A percentile compares a stretch with the other conserved stretches of the same genome.
Conservation (phyloP, 2,113 vertebrate genomes). For the Bostrychus sinensis region DNA sequence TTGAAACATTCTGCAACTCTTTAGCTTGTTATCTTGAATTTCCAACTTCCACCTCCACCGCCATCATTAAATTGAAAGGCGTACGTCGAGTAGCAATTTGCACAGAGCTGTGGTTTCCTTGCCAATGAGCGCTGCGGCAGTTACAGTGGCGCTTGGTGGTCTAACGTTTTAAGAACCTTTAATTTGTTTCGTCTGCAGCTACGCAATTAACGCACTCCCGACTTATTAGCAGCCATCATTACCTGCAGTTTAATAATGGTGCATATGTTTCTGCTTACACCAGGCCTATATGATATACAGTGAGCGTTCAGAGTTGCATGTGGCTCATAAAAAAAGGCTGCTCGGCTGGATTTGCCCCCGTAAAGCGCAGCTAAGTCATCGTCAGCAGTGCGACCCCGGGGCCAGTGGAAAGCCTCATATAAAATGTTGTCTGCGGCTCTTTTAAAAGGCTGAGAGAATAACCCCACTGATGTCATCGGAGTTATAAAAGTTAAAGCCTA, state of each 20-base stretch:
- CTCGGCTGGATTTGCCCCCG: background rate
- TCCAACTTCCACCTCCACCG: slow-evolving; percentile 8
- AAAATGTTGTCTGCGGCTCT: slow-evolving; percentile 13
- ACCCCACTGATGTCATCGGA: slow-evolving; percentile 6
- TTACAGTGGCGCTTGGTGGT: slow-evolving; percentile 1
- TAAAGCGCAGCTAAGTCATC: slow-evolving; percentile 1
- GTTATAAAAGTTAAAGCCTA: slow-evolving; percentile 9
- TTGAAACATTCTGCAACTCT: background rate
- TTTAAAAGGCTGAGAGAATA: slow-evolving; percentile 17
- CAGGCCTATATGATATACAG: background rate
- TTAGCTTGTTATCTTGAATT: slow-evolving; percentile 9
- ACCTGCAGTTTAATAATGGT: slow-evolving; percentile 5
- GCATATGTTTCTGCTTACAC: slow-evolving; percentile 9
- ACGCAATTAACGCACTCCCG: background rate
- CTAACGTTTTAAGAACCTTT: background rate
- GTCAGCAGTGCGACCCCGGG: background rate
- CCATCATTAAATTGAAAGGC: slow-evolving; percentile 6
- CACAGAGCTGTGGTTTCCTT: background rate
- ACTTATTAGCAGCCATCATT: background rate
- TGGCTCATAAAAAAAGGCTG: slow-evolving; percentile 6
- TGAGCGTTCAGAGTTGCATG: background rate
- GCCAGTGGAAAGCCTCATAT: slow-evolving; percentile 6
- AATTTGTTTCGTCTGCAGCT: slow-evolving; percentile 1
- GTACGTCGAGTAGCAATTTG: slow-evolving; percentile 4
- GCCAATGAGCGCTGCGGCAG: background rate